A percentile compares a stretch with the other conserved stretches of the same genome.
phyloP scores from a whole-genome alignment of 2,888 invertebrate genomes.

The Lathronympha strigana region DNA sequence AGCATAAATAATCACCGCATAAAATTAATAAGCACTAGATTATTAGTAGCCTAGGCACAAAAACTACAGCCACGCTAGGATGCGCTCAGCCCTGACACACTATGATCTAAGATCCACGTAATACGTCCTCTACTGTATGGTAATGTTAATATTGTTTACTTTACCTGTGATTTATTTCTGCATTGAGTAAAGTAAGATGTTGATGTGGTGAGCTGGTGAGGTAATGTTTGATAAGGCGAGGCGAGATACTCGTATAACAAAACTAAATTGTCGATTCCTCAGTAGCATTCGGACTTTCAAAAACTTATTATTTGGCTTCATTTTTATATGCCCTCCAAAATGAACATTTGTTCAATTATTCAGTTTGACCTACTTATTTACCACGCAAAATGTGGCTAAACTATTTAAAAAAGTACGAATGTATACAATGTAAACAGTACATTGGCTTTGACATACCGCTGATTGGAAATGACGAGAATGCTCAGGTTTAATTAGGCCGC shows the following conservation, averaged over 20 bases:
- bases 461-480: background rate
- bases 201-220: slow-evolving; percentile 1
- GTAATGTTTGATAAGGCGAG: background rate
- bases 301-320: too few relatives aligned
- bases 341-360: too few relatives aligned
- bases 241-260: background rate
- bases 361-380: too few relatives aligned
- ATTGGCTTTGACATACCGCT: slow-evolving; percentile 10
- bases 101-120: slow-evolving; percentile 16
- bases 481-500: background rate
- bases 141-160: slow-evolving; percentile 9
- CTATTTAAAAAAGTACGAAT: too few relatives aligned
- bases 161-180: background rate
- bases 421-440: too few relatives aligned
- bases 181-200: slow-evolving; percentile 3
- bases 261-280: too few relatives aligned
- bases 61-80: slow-evolving; percentile 29
- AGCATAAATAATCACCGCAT: background rate
- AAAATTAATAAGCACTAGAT: slow-evolving; percentile 15
- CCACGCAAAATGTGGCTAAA: too few relatives aligned
- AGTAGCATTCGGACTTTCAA: too few relatives aligned
- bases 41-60: slow-evolving; percentile 20
- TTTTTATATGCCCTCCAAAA: too few relatives aligned
- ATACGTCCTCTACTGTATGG: slow-evolving; percentile 19
- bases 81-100: slow-evolving; percentile 32